Base-by-base conservation (phyloP, 2,888 invertebrate species). In the Tenthredo amoena region DNA sequence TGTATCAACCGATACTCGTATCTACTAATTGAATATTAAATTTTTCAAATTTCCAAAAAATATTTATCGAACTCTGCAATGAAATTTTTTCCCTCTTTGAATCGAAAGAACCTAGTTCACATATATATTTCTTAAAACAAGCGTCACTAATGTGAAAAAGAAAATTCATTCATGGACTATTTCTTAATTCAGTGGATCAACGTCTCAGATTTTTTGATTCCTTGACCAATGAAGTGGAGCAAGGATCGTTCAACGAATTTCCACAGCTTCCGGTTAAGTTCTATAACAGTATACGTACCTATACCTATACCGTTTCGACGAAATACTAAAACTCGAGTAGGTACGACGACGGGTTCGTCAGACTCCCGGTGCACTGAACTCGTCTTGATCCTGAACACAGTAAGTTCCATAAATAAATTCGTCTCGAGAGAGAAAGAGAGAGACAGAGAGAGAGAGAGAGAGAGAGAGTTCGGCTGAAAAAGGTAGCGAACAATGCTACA, bases 401-500 rank as follows among this genome's bases (percentile, higher is more conserved):
- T 40, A 9, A 26, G 43, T 43, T 43, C 74, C 43, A 43, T 10
- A 74, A 74, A 74, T 43, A 43, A 40, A 40, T 40, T 74, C 26
- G 43, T 40, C 74, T 43, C 15, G 12, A 40, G 37, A 55, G 84
- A 84, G 58, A 68, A 10, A 82, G 62, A 72, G 47, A 40, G 65
- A 34, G 37, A 65, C 18, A 4, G 0, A 34, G 43, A 72, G 65
- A 43, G 7, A 72, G 76, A 50, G 47, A 58, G 81, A 58, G 26
- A 40, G 58, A 58, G 71, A n/a, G 15, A 40, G n/a, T 6, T n/a
- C 6, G 7, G n/a, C n/a, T 47, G 15, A 3, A 12, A 47, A 47
- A 47, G 47, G 43, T 50, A 72, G 40, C 47, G 84, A 12, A 55
- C 58, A 72, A 85, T 47, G 47, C n/a, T 50, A 26, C 50, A 77